Evolutionary conservation across 2,113 vertebrate species (phyloP).

Genomic region (Lipophrys pholis): DNA sequence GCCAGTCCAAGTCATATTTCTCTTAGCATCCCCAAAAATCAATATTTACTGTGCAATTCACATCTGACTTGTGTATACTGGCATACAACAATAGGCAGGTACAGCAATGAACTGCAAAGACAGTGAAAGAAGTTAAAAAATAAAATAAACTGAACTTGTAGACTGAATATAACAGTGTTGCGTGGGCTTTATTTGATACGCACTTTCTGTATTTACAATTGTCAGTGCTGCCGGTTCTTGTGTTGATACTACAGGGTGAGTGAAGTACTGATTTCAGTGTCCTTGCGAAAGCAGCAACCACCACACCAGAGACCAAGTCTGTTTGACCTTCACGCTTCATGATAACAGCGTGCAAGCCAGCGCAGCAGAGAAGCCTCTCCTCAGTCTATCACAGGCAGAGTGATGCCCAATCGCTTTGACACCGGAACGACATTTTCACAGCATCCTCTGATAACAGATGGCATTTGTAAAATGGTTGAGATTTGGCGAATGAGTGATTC

Average conservation of each 20-base stretch:
- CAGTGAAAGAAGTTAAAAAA: too few relatives aligned
- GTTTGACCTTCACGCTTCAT: conserved; percentile 34
- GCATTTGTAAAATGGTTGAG: conserved; percentile 55
- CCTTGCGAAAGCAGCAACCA: too few relatives aligned
- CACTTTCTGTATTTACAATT: not conserved
- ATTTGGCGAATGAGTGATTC: not conserved
- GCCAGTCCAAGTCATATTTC: too few relatives aligned
- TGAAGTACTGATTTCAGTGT: not conserved
- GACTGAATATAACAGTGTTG: too few relatives aligned
- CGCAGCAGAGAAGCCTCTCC: conserved; percentile 1
- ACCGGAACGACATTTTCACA: conserved; percentile 35
- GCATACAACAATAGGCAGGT: too few relatives aligned
- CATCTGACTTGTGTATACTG: too few relatives aligned
- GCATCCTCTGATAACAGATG: conserved; percentile 47
- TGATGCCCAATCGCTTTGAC: conserved; percentile 41
- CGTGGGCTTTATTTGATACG: not conserved
- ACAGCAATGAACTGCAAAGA: too few relatives aligned
- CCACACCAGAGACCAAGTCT: not conserved
- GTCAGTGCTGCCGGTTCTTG: not conserved
- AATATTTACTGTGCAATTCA: too few relatives aligned
- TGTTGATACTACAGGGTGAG: not conserved
- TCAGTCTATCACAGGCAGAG: conserved; percentile 2
- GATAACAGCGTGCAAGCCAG: conserved; percentile 31
- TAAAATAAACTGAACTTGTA: not conserved
- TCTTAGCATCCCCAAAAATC: too few relatives aligned